A percentile compares a stretch with the other conserved stretches of the same genome.
phyloP scores from a whole-genome alignment of 2,888 invertebrate species.

The Caenorhabditis sp. region DNA sequence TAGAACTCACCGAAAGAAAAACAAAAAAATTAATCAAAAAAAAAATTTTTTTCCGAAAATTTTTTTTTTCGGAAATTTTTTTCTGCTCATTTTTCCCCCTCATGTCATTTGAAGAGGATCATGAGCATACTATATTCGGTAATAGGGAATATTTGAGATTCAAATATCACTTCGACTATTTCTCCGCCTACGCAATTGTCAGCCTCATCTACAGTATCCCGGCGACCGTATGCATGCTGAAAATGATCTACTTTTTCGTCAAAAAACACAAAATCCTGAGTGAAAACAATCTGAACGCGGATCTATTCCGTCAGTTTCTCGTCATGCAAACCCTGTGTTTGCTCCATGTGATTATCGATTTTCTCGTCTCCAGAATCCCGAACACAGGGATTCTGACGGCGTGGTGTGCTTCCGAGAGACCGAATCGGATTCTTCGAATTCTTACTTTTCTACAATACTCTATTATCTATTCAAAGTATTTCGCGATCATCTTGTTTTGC shows the following conservation, averaged over 20 bases:
- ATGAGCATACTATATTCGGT: constrained; percentile 9
- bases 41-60: too few species aligned
- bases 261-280: not conserved
- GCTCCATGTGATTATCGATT: constrained; percentile 10
- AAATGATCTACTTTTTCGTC: constrained; percentile 6
- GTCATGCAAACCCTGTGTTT: constrained; percentile 4
- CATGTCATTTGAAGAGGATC: not conserved
- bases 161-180: constrained; percentile 15
- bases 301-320: constrained; percentile 29
- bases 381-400: constrained; percentile 8
- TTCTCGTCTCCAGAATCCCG: constrained; percentile 19
- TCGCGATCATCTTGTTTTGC: constrained; percentile 20
- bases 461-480: constrained; percentile 27
- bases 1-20: too few species aligned
- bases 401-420: constrained; percentile 3
- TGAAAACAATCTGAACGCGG: not conserved
- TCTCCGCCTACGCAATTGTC: not conserved
- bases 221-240: not conserved
- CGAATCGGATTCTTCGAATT: not conserved
- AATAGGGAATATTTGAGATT: not conserved
- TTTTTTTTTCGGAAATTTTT: too few species aligned
- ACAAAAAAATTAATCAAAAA: too few species aligned
- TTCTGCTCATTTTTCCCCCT: too few species aligned
- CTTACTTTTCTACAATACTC: not conserved
- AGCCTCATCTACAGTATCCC: constrained; percentile 11